phyloP scores from a whole-genome alignment of 1,140 invertebrate genomes.

The Caenorhabditis latens region DNA sequence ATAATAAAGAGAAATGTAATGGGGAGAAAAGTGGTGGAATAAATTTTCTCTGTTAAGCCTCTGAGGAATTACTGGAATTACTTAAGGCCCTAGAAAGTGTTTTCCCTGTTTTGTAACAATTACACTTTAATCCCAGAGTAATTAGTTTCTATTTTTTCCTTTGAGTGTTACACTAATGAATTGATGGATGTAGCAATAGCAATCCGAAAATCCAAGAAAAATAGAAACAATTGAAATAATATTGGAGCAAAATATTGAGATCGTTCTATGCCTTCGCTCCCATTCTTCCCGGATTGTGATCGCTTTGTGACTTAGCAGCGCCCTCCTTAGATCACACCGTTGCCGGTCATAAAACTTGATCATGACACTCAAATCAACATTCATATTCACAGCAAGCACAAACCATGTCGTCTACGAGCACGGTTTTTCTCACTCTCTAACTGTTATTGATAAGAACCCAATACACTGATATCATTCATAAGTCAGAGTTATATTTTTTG shows the following conservation, averaged over 20 bases:
- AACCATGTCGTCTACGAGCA: conserved; percentile 1
- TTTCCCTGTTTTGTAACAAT: too few relatives aligned
- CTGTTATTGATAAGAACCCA: not conserved
- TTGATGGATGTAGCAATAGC: too few relatives aligned
- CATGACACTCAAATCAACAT: not conserved
- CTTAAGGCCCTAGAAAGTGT: not conserved
- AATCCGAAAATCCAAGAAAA: too few relatives aligned
- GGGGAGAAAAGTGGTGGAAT: not conserved
- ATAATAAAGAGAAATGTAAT: not conserved
- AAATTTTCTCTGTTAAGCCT: not conserved
- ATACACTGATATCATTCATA: conserved; percentile 19
- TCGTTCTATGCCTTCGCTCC: too few relatives aligned
- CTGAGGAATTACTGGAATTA: not conserved
- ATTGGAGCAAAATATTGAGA: too few relatives aligned
- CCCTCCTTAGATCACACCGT: not conserved
- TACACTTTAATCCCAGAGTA: too few relatives aligned
- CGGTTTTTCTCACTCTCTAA: not conserved
- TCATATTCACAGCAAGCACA: not conserved
- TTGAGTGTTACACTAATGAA: too few relatives aligned
- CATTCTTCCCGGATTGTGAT: too few relatives aligned
- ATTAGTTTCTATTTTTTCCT: too few relatives aligned
- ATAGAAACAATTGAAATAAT: too few relatives aligned
- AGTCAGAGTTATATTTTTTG: conserved; percentile 3
- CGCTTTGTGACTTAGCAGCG: not conserved
- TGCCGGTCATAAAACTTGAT: not conserved